Evolutionary conservation across 2,113 vertebrate genomes (phyloP).

Genomic region (Eleginops maclovinus): DNA sequence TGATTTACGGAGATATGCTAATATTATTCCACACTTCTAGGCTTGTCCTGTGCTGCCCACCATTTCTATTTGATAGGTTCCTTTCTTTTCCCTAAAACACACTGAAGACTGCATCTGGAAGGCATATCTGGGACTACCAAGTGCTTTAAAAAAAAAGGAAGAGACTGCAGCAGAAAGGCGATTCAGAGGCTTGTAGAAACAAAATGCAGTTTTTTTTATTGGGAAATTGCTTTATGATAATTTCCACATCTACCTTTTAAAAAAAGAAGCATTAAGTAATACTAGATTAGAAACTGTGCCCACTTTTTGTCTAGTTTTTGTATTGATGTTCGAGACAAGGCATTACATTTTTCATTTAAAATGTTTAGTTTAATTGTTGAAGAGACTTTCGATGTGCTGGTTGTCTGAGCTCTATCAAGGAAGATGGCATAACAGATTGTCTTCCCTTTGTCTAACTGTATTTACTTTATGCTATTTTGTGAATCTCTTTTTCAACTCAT

Average conservation of each 20-base stretch:
- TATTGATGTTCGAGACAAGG: background rate
- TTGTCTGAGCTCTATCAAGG: background rate
- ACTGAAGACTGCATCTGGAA: conserved; percentile 76
- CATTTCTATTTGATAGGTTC: conserved; percentile 77
- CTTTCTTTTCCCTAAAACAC: conserved; percentile 63
- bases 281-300: no score
- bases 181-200: conserved; percentile 62
- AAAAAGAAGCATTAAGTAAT: background rate
- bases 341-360: no score
- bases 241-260: background rate
- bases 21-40: conserved; percentile 74
- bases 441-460: background rate
- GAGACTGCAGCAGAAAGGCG: conserved; percentile 47
- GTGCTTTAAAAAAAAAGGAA: conserved; percentile 47
- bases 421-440: background rate
- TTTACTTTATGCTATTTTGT: background rate
- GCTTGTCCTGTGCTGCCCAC: conserved; percentile 56
- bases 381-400: background rate
- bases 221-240: conserved; percentile 33
- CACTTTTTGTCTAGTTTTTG: background rate
- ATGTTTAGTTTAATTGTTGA: background rate
- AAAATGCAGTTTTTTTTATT: conserved; percentile 44
- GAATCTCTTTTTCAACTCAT: conserved; percentile 23
- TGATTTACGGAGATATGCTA: conserved; percentile 69
- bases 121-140: conserved; percentile 70